Percentiles rank a stretch among this genome's conserved stretches.
Conservation (phyloP, 2,113 vertebrate genomes). For the Oryzias melastigma region DNA sequence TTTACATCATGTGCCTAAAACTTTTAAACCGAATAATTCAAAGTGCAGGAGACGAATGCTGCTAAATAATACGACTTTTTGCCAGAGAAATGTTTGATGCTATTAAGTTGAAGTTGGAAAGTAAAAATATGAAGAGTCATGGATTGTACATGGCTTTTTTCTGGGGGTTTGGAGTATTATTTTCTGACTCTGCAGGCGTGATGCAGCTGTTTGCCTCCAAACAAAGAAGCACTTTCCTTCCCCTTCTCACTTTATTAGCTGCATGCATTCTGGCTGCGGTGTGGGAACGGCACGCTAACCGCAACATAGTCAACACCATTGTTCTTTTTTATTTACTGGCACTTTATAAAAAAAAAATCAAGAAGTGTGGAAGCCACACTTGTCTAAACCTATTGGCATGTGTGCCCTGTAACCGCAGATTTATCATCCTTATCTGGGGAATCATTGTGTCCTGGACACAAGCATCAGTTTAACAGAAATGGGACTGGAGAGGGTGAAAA, state of each 20-base stretch:
- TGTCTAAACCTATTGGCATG: conserved; percentile 30
- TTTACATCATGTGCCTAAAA: too few species aligned
- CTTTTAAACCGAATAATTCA: too few species aligned
- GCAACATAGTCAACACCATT: conserved; percentile 59
- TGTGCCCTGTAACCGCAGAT: conserved; percentile 40
- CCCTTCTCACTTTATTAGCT: conserved; percentile 77
- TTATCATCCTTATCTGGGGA: conserved; percentile 31
- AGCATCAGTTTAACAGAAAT: conserved; percentile 8
- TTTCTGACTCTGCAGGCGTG: conserved; percentile 35
- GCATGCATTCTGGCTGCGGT: conserved; percentile 49
- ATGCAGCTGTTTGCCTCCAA: conserved; percentile 66
- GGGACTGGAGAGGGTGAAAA: neutral
- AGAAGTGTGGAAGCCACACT: conserved; percentile 70
- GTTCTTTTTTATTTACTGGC: conserved; percentile 78
- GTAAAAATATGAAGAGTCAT: too few species aligned
- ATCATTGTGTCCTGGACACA: conserved; percentile 17
- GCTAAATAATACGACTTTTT: too few species aligned
- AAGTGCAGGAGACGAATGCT: too few species aligned
- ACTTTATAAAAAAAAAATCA: conserved; percentile 66
- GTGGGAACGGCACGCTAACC: conserved; percentile 68
- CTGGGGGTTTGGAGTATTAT: too few species aligned
- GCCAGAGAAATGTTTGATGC: too few species aligned
- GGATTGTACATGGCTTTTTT: too few species aligned
- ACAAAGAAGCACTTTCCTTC: conserved; percentile 81
- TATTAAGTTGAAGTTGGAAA: too few species aligned